Percentiles rank a stretch among this genome's conserved stretches.
phyloP scores from a whole-genome alignment of 2,113 vertebrate species.

The Emydocephalus ijimae region DNA sequence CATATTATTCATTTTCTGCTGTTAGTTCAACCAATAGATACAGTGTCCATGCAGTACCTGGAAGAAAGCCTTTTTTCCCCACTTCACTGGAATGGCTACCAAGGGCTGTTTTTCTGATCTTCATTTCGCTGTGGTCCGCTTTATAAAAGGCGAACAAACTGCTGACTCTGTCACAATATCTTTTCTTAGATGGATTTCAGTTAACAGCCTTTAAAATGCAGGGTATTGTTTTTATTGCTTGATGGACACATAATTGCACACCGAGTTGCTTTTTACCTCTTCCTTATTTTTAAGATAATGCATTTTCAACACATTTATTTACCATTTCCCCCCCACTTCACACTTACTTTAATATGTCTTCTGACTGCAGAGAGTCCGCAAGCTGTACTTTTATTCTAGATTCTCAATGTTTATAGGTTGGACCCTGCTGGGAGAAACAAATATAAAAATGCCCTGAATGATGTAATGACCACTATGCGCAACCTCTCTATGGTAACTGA shows the following conservation, averaged over 20 bases:
- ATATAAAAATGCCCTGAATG: not conserved
- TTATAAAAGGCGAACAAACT: not conserved
- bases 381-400: not conserved
- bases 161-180: not conserved
- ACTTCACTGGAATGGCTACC: not conserved
- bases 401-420: not conserved
- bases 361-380: not conserved
- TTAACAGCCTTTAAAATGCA: not conserved
- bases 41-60: not conserved
- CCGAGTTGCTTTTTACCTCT: slow-evolving; percentile 2
- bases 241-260: not conserved
- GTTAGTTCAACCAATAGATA: not conserved
- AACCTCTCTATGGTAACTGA: not conserved
- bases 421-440: not conserved
- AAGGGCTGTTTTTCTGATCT: not conserved
- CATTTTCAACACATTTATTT: not conserved
- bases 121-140: not conserved
- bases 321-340: not conserved
- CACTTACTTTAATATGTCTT: slow-evolving; percentile 12
- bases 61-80: not conserved
- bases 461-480: not conserved
- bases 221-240: not conserved
- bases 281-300: not conserved
- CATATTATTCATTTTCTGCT: not conserved
- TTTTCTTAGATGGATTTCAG: not conserved